Evolutionary conservation across 2,888 invertebrate genomes (phyloP).

Genomic region (Autographa gamma): DNA sequence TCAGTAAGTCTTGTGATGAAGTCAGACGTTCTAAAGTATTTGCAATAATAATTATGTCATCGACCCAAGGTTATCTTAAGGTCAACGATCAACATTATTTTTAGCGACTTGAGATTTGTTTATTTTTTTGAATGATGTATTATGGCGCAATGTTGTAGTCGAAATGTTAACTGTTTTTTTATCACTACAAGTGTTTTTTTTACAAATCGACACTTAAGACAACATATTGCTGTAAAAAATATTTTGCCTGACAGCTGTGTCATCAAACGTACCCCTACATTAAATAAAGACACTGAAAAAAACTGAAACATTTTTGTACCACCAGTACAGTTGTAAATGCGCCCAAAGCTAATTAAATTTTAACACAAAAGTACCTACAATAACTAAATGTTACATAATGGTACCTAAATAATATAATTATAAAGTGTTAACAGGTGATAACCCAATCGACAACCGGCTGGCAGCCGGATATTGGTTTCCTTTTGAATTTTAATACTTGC

Average conservation of each 20-base stretch:
- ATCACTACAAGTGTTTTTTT: background rate
- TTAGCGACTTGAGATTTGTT: slow-evolving; percentile 8
- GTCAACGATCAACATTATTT: slow-evolving; percentile 49
- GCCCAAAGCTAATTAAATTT: too few species aligned
- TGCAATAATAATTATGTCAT: slow-evolving; percentile 46
- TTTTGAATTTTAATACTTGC: slow-evolving; percentile 53
- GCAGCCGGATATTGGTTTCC: slow-evolving; percentile 52
- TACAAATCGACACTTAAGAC: too few species aligned
- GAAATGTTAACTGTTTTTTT: background rate
- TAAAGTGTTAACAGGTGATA: slow-evolving; percentile 28
- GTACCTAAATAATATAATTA: background rate
- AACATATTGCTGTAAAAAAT: too few species aligned
- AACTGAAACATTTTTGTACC: too few species aligned
- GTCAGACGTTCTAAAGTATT: slow-evolving; percentile 46
- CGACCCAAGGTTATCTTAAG: slow-evolving; percentile 53
- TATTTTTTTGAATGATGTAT: background rate
- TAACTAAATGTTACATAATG: background rate
- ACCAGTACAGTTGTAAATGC: too few species aligned
- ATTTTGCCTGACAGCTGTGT: too few species aligned
- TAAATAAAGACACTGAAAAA: too few species aligned
- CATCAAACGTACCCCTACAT: background rate
- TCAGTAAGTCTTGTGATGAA: slow-evolving; percentile 40
- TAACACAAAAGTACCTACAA: too few species aligned
- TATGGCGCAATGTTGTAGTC: background rate
- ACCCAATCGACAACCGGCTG: slow-evolving; percentile 23